Conservation (phyloP, 2,797 vertebrate genomes). For the Hafferia zeledoni region DNA sequence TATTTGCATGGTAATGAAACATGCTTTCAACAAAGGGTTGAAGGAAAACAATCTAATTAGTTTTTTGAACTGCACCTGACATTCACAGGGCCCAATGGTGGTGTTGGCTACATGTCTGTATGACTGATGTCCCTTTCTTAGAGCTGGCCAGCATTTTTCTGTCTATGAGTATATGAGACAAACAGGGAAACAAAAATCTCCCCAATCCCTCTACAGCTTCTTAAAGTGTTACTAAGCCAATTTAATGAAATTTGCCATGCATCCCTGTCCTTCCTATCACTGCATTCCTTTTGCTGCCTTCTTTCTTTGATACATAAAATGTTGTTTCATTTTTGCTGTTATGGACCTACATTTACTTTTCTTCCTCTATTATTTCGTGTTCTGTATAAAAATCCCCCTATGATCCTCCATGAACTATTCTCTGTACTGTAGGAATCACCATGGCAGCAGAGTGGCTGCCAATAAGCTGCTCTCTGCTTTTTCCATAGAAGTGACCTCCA, state of each 20-base stretch:
- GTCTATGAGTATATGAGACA: background rate
- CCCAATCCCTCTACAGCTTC: background rate
- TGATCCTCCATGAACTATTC: background rate
- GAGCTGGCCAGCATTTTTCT: background rate
- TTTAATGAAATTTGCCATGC: background rate
- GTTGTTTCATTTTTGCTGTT: background rate
- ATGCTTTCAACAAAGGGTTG: slow-evolving; percentile 47
- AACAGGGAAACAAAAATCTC: background rate
- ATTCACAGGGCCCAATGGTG: background rate
- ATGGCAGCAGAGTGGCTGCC: slow-evolving; percentile 7
- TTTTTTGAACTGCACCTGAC: slow-evolving; percentile 57
- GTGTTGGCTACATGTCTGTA: slow-evolving; percentile 33
- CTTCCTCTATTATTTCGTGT: background rate
- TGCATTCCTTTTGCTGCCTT: background rate
- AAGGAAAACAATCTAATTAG: slow-evolving; percentile 57
- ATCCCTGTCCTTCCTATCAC: background rate
- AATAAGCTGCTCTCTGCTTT: background rate
- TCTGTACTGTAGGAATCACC: slow-evolving; percentile 10
- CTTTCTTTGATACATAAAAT: background rate
- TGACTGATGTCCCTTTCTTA: slow-evolving; percentile 1
- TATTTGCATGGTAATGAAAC: slow-evolving; percentile 62
- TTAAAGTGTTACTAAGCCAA: background rate
- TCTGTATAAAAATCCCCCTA: background rate
- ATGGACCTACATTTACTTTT: background rate
- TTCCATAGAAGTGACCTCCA: slow-evolving; percentile 18